Evolutionary conservation across 2,113 vertebrate genomes (phyloP), one percentile per base, ranked within the genome.

Genomic region (Felis chaus): DNA sequence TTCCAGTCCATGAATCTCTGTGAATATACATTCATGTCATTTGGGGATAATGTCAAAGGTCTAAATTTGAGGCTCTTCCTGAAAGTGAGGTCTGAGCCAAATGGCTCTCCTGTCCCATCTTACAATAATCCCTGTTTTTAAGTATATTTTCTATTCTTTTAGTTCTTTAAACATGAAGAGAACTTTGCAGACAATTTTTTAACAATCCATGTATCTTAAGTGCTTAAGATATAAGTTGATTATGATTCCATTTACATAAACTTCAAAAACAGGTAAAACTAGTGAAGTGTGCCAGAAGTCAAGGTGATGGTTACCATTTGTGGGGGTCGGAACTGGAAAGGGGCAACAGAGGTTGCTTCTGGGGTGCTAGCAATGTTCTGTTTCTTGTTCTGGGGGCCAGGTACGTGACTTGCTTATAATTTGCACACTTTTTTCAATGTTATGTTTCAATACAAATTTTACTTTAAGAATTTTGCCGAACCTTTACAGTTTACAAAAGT

Each of bases 111-210:
- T 41, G 19, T 71, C 33, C 48, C 41, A 23, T 57, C 15, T 39
- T 14, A 16, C 53, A 95, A 66, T 84, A 86, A 55, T 36, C 27
- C 23, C 48, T 14, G 2, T 10, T 39, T 39, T 78, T 45, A 73
- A 61, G 33, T 50, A 13, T 61, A 23, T 15, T 79, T 48, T 85
- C 41, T 94, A 33, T 27, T 81, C 50, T 74, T 84, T 76, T 25
- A 41, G 45, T 53, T 93, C 61, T 69, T 89, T 88, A 93, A 91
- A 95, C 45, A 68, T 78, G n/a, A 66, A 68, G 84, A 78, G 16
- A 88, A 76, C 6, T 97, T 93, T 81, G 23, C 4, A 31, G 36
- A 29, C 11, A 55, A 50, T 95, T 83, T 94, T 69, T 84, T 93
- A 36, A 65, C 21, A 36, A 66, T 68, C 27, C 23, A 48, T 3